phyloP scores from a whole-genome alignment of 2,888 invertebrate genomes.

The Ephialtes manifestator region DNA sequence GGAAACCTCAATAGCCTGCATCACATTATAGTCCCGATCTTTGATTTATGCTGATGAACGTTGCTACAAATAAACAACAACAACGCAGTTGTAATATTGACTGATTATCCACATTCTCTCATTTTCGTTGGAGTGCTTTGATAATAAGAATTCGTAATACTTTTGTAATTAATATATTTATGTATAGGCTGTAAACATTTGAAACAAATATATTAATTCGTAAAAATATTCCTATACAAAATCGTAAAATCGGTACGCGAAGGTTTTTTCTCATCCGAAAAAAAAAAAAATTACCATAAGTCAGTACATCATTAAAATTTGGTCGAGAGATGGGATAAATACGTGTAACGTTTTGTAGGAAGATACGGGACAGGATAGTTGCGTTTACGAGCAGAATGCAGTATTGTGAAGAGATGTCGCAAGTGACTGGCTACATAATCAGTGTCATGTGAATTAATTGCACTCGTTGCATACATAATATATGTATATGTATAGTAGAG shows the following conservation, averaged over 20 bases:
- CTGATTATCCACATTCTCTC: slow-evolving; percentile 53
- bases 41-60: slow-evolving; percentile 13
- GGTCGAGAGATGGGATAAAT: not conserved
- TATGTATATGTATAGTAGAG: slow-evolving; percentile 62
- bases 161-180: slow-evolving; percentile 68
- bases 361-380: slow-evolving; percentile 30
- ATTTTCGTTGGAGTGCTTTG: slow-evolving; percentile 69
- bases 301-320: slow-evolving; percentile 5
- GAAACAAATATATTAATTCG: slow-evolving; percentile 52
- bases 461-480: slow-evolving; percentile 49
- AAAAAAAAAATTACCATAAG: slow-evolving; percentile 17
- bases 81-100: slow-evolving; percentile 42
- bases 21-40: not conserved
- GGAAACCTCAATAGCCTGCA: not conserved
- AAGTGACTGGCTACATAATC: slow-evolving; percentile 61
- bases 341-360: slow-evolving; percentile 1
- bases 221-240: slow-evolving; percentile 61
- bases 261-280: slow-evolving; percentile 2
- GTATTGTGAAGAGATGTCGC: slow-evolving; percentile 50
- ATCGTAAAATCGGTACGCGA: slow-evolving; percentile 42
- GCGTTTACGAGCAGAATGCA: slow-evolving; percentile 45
- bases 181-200: slow-evolving; percentile 63
- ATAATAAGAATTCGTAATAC: slow-evolving; percentile 67
- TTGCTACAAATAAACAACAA: slow-evolving; percentile 11
- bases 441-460: slow-evolving; percentile 63